Conservation (phyloP, 2,113 vertebrate species). For the Melanerpes aurifrons region DNA sequence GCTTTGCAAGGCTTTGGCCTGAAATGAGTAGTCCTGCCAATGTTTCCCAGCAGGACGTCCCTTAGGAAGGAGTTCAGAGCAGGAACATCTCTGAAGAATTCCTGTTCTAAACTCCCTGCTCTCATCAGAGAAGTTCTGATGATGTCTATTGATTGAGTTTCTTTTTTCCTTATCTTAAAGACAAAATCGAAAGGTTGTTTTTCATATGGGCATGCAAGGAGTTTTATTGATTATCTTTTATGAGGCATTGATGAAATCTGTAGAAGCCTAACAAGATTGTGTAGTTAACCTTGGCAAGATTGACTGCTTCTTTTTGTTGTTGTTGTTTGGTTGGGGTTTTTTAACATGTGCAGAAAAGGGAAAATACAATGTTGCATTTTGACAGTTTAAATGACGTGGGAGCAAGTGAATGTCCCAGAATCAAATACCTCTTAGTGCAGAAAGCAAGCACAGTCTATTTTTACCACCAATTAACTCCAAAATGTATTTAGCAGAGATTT, state of each 20-base stretch:
- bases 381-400: background rate
- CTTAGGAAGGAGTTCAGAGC: background rate
- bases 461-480: conserved; percentile 20
- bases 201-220: conserved; percentile 32
- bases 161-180: conserved; percentile 15
- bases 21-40: background rate
- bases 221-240: conserved; percentile 65
- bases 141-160: conserved; percentile 28
- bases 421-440: conserved; percentile 1
- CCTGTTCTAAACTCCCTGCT: background rate
- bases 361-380: conserved; percentile 2
- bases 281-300: conserved; percentile 40
- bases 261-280: conserved; percentile 57
- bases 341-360: background rate
- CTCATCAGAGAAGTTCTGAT: conserved; percentile 28
- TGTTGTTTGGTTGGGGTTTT: no score
- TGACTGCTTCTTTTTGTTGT: background rate
- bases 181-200: conserved; percentile 64
- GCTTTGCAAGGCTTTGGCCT: background rate
- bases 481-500: conserved; percentile 53
- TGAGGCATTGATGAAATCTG: conserved; percentile 64
- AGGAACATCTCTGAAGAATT: background rate
- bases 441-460: background rate
- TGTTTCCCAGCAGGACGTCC: background rate
- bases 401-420: background rate